phyloP scores from a whole-genome alignment of 2,888 invertebrate genomes.

The Julus scanicus region DNA sequence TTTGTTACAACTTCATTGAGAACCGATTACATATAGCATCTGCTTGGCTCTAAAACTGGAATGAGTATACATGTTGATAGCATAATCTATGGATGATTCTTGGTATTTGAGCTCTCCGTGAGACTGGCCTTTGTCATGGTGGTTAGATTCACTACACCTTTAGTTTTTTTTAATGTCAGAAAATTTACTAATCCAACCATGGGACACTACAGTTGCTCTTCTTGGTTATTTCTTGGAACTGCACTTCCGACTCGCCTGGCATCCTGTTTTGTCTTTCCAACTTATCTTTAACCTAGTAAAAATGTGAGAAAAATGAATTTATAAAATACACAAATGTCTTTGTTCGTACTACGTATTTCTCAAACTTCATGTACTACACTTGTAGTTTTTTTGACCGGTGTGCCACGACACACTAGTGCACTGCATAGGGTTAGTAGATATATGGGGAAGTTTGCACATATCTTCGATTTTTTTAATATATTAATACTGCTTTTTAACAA shows the following conservation, averaged over 20 bases:
- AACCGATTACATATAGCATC: neutral
- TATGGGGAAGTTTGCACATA: too few species aligned
- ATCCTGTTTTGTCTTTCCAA: neutral
- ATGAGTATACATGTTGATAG: too few species aligned
- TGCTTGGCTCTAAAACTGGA: too few species aligned
- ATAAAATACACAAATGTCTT: neutral
- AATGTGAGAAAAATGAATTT: neutral
- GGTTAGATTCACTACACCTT: too few species aligned
- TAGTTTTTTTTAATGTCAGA: too few species aligned
- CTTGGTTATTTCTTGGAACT: neutral
- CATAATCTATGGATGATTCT: too few species aligned
- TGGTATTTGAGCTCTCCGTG: too few species aligned
- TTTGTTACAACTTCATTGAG: constrained; percentile 59
- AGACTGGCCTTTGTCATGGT: too few species aligned
- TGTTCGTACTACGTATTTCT: neutral
- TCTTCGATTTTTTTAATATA: too few species aligned
- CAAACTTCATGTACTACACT: neutral
- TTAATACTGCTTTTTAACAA: neutral
- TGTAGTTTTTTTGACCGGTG: too few species aligned
- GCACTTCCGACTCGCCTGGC: neutral
- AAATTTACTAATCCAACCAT: neutral
- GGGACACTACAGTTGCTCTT: neutral
- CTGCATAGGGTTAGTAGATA: too few species aligned
- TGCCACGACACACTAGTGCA: too few species aligned
- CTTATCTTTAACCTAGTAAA: neutral